phyloP scores from a whole-genome alignment of 2,888 invertebrate genomes.

The Nasonovia ribisnigri region DNA sequence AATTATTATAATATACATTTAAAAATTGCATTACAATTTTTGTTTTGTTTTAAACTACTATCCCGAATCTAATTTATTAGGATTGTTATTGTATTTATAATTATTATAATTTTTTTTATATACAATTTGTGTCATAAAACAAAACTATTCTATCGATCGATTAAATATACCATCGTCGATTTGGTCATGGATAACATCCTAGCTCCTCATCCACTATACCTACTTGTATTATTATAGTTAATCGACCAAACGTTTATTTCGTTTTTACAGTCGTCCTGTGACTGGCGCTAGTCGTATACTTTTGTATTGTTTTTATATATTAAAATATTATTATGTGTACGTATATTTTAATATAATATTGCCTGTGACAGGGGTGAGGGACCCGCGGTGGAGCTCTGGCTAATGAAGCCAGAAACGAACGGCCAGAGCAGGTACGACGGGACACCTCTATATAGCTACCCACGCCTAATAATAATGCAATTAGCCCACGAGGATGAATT shows the following conservation, averaged over 20 bases:
- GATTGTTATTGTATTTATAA: no score
- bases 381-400: background rate
- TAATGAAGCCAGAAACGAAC: constrained; percentile 34
- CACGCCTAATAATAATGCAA: constrained; percentile 49
- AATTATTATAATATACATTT: background rate
- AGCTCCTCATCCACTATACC: background rate
- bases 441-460: background rate
- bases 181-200: no score
- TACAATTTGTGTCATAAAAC: background rate
- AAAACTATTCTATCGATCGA: background rate
- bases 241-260: background rate
- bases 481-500: constrained; percentile 20
- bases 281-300: background rate
- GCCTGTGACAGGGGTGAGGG: background rate
- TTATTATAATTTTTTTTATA: no score
- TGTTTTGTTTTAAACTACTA: background rate
- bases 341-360: background rate
- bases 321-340: background rate
- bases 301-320: background rate
- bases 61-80: background rate
- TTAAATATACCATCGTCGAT: background rate
- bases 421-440: background rate
- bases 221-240: background rate
- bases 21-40: background rate
- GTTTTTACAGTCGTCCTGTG: background rate